A percentile compares a stretch with the other conserved stretches of the same genome.
These are phyloP conservation scores for Hipposideros larvatus DNA, from an alignment of 2,797 vertebrate genomes.

Conservation along the genomic window DNA sequence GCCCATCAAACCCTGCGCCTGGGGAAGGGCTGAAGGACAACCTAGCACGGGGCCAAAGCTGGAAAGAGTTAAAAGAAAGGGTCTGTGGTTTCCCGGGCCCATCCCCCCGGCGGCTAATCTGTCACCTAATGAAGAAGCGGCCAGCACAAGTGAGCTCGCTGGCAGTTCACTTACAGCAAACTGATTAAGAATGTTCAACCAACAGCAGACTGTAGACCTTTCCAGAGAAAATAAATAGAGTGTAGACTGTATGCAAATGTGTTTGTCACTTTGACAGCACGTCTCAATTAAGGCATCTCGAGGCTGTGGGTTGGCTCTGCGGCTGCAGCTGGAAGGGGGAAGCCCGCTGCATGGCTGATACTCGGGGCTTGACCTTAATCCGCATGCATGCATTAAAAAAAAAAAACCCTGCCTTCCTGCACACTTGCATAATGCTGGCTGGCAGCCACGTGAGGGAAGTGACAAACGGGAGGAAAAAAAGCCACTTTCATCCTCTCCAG, in stretches of 20 bases:
- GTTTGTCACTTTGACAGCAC: constrained; percentile 98
- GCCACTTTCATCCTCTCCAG: constrained; percentile 88
- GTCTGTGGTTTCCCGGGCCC: constrained; percentile 82
- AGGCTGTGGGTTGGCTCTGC: constrained; percentile 89
- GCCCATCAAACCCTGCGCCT: not conserved
- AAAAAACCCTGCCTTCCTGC: constrained; percentile 88
- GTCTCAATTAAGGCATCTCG: constrained; percentile 97
- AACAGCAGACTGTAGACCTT: constrained; percentile 91
- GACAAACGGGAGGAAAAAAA: constrained; percentile 88
- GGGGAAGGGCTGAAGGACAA: constrained; percentile 38
- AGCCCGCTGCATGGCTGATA: constrained; percentile 92
- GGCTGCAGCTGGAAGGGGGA: constrained; percentile 88
- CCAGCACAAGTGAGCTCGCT: constrained; percentile 88
- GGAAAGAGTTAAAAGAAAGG: constrained; percentile 89
- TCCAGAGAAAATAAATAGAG: constrained; percentile 90
- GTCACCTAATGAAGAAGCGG: constrained; percentile 91
- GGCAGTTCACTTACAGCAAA: constrained; percentile 91
- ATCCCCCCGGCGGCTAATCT: constrained; percentile 90
- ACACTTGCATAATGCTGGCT: constrained; percentile 88
- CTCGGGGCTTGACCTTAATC: constrained; percentile 89
- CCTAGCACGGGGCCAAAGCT: constrained; percentile 61
- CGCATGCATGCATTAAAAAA: constrained; percentile 89
- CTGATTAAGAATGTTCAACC: constrained; percentile 95
- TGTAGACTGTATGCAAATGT: constrained; percentile 97
- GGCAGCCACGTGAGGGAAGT: constrained; percentile 89